These are phyloP conservation scores for Sciurus carolinensis DNA, from an alignment of 2,797 vertebrate species.

Conservation along the genomic window DNA sequence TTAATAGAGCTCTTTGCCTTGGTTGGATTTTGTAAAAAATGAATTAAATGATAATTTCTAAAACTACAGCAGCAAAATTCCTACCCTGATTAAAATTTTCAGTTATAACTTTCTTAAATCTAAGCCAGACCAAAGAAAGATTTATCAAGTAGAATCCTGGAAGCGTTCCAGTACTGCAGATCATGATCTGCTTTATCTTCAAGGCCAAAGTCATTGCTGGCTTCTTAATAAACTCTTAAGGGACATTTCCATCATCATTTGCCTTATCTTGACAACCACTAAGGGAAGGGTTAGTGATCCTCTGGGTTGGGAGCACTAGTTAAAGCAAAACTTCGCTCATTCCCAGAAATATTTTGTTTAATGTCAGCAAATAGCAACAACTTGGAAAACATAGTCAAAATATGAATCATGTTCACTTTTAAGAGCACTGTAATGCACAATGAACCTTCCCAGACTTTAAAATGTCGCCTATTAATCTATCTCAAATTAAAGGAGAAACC, in stretches of 20 bases:
- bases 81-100: neutral
- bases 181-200: neutral
- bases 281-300: slow-evolving; percentile 17
- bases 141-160: neutral
- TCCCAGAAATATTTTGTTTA: slow-evolving; percentile 58
- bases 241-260: slow-evolving; percentile 18
- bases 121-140: slow-evolving; percentile 31
- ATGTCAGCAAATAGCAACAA: slow-evolving; percentile 63
- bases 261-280: slow-evolving; percentile 65
- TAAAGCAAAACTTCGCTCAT: slow-evolving; percentile 27
- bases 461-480: neutral
- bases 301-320: slow-evolving; percentile 7
- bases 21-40: neutral
- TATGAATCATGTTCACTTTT: slow-evolving; percentile 29
- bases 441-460: slow-evolving; percentile 40
- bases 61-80: slow-evolving; percentile 28
- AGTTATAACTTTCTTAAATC: neutral
- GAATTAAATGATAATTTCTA: slow-evolving; percentile 15
- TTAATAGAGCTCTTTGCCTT: neutral
- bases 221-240: slow-evolving; percentile 55
- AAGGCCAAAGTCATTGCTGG: neutral
- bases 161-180: slow-evolving; percentile 5
- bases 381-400: slow-evolving; percentile 12
- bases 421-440: slow-evolving; percentile 16
- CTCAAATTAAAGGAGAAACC: slow-evolving; percentile 51